Evolutionary conservation across 2,888 invertebrate species (phyloP).

Genomic region (Ariolimax columbianus): DNA sequence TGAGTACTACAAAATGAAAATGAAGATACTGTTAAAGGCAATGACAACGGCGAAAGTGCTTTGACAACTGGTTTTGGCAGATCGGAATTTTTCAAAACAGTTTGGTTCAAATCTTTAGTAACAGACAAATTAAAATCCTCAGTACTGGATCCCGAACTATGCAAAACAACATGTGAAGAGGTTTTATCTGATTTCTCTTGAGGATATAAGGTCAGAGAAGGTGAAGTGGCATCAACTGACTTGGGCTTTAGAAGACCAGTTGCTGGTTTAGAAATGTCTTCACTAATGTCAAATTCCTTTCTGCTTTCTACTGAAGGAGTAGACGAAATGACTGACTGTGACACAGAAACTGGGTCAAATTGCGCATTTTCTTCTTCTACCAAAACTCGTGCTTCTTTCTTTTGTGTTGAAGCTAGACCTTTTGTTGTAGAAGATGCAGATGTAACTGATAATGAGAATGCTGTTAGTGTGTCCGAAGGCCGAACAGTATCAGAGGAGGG

Average conservation of each 20-base stretch:
- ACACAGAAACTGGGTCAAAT: not conserved
- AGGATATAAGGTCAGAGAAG: not conserved
- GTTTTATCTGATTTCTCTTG: not conserved
- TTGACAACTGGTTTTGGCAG: not conserved
- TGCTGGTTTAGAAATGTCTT: not conserved
- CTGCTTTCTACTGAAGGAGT: not conserved
- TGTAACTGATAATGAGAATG: conserved; percentile 26
- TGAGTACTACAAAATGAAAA: not conserved
- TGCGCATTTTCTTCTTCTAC: not conserved
- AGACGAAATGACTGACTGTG: not conserved
- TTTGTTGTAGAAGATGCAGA: not conserved
- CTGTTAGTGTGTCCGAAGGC: conserved; percentile 38
- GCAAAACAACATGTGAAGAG: not conserved
- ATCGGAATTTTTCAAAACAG: not conserved
- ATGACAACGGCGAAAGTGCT: conserved; percentile 30
- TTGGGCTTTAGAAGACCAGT: not conserved
- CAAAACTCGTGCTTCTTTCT: not conserved
- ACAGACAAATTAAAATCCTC: not conserved
- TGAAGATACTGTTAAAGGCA: not conserved
- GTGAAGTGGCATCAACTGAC: not conserved
- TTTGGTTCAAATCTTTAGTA: conserved; percentile 7
- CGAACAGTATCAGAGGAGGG: not conserved
- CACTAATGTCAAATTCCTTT: not conserved
- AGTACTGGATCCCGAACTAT: not conserved
- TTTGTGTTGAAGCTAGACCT: not conserved